phyloP scores from a whole-genome alignment of 2,113 vertebrate species.

The Zingel zingel region DNA sequence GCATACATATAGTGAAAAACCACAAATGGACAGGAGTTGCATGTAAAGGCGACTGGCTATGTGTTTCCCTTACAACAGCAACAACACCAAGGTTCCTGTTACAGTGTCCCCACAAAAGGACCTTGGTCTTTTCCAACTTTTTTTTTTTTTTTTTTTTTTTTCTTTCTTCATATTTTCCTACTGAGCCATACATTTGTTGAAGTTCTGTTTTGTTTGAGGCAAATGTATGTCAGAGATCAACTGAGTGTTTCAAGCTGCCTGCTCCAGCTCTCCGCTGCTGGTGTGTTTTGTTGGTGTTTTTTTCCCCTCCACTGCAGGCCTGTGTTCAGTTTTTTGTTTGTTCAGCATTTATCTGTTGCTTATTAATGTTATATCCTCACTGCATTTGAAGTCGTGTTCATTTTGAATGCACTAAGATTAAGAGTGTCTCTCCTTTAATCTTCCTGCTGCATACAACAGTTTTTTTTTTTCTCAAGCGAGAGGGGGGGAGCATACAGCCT shows the following conservation, averaged over 20 bases:
- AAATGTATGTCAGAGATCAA: conserved; percentile 64
- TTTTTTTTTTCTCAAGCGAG: conserved; percentile 3
- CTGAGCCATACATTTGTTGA: conserved; percentile 68
- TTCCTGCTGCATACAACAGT: conserved; percentile 34
- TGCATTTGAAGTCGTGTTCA: conserved; percentile 64
- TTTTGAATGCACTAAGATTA: conserved; percentile 60
- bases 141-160: conserved; percentile 20
- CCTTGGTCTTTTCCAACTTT: conserved; percentile 27
- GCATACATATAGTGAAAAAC: conserved; percentile 22
- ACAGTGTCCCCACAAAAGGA: conserved; percentile 14
- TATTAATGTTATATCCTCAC: conserved; percentile 54
- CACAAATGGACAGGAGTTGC: conserved; percentile 38
- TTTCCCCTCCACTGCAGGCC: conserved; percentile 8
- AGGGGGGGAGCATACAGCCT: not conserved
- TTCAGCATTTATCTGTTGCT: conserved; percentile 51
- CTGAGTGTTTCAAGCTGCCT: conserved; percentile 41
- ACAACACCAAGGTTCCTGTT: conserved; percentile 8
- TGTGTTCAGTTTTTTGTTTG: conserved; percentile 48
- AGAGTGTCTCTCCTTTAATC: conserved; percentile 53
- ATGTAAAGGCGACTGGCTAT: conserved; percentile 38
- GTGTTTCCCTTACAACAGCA: conserved; percentile 40
- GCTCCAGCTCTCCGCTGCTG: conserved; percentile 30
- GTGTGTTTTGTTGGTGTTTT: not conserved
- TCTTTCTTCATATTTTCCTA: conserved; percentile 47
- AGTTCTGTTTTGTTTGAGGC: conserved; percentile 42